Evolutionary conservation across 2,888 invertebrate genomes (phyloP), one percentile per base, ranked within the genome.

Genomic region (Hemicrepidius hirtus): DNA sequence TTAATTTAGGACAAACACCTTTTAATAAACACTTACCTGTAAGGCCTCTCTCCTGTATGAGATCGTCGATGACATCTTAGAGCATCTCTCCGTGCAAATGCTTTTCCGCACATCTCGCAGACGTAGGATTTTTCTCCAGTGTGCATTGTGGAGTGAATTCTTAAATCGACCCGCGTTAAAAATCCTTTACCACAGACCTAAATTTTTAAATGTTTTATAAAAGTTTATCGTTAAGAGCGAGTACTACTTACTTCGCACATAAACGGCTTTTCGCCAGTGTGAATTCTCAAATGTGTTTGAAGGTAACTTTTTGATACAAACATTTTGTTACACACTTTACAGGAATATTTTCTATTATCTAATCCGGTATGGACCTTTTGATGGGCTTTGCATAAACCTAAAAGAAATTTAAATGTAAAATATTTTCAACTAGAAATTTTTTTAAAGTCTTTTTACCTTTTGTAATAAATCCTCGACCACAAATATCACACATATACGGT

Each of bases 301-400:
- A 91, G 82, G 78, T 90, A 91, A 76, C 89, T 90, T 80, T 90
- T 91, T 63, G 90, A 90, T 3, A 90, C 90, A 76, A 90, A 91
- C 86, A 89, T 86, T 82, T 91, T 91, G 76, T 88, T 88, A 80
- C 91, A 91, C 7, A 90, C 87, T 49, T 87, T 85, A 77, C 91
- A 91, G 0, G 90, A 89, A 80, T 88, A 90, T 77, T 90, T 90
- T 16, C 90, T 84, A 81, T 90, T 90, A 79, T 90, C 90, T 44
- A 87, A 85, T 1, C 90, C 90, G 0, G 89, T 88, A 77, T 91
- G 90, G 10, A 89, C 87, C 77, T 88, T 89, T 76, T 90, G 89
- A 77, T 90, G 90, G 9, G 89, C 89, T 76, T 89, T 89, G 79
- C 90, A 90, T 12, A 91, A 84, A 21, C 90, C 86, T 86, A 73